Base-by-base conservation (phyloP, 2,888 invertebrate genomes). In the Philopedon plagiatum region DNA sequence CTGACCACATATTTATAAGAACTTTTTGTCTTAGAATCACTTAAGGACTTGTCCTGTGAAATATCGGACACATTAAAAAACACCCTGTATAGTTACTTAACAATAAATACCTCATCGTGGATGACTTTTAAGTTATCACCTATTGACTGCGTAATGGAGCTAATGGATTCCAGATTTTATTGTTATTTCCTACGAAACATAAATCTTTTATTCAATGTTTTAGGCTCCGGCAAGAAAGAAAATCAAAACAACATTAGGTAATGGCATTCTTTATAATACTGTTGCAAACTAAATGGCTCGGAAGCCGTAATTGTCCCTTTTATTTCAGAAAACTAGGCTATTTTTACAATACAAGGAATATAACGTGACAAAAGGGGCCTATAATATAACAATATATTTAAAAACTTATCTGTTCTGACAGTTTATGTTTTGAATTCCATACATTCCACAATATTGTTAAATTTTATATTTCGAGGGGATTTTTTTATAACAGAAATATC, bases 251-350 rank as follows among this genome's bases (percentile, higher is more conserved):
- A 34, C 41, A 54, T 39, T 54, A 41, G 29, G 2, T 18, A 66
- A 44, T 37, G 23, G 29, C 41, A 29, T 44, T 19, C 26, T 61
- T 61, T 61, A 46, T 29, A n/a, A 15, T 11, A 18, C 19, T 7
- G 5, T 46, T 41, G 41, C 44, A n/a, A 61, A 21, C 37, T 39
- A 23, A 57, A 57, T 37, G 37, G 57, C n/a, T 15, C 5, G 34
- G 37, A 57, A 39, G 37, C 37, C 21, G 15, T 62, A 62, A 62
- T 46, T 62, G 62, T 62, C 18, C 46, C 46, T 62, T 61, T 62
- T 62, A 62, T 62, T 62, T 46, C 13, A 34, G 19, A 18, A 63
- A 51, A 51, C 34, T 49, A 21, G 23, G 34, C 51, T 13, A 37
- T 57, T 57, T 32, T 21, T 15, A 51, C 63, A 63, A 63, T 63